These are phyloP conservation scores for Lithodes maja DNA, from an alignment of 2,888 invertebrate species.

Conservation along the genomic window DNA sequence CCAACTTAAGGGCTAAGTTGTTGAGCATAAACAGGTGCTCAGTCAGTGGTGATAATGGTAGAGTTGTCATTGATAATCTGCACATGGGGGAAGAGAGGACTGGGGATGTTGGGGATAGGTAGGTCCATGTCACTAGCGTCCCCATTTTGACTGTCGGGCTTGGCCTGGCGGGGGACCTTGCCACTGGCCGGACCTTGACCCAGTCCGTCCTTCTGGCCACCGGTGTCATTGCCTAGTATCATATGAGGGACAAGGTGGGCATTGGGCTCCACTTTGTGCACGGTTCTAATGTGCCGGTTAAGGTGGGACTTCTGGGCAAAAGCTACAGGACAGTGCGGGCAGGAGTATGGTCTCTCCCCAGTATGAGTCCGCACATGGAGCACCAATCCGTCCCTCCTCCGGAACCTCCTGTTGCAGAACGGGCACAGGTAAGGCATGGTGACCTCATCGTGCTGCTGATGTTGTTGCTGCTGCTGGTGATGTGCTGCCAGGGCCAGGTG, in stretches of 20 bases:
- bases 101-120: constrained; percentile 35
- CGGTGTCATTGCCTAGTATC: constrained; percentile 12
- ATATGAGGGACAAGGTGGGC: constrained; percentile 23
- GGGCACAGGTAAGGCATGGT: constrained; percentile 55
- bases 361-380: constrained; percentile 64
- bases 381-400: constrained; percentile 58
- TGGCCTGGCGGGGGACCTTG: constrained; percentile 19
- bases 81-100: constrained; percentile 47
- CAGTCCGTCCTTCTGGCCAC: constrained; percentile 5
- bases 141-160: constrained; percentile 30
- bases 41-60: neutral
- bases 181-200: neutral
- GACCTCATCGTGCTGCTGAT: constrained; percentile 31
- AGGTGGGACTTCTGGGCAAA: constrained; percentile 57
- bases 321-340: constrained; percentile 54
- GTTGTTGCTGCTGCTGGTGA: constrained; percentile 6
- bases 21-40: neutral
- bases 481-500: constrained; percentile 15
- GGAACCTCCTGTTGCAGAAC: constrained; percentile 61
- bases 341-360: constrained; percentile 53
- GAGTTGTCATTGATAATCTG: constrained; percentile 33
- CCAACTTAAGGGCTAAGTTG: neutral
- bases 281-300: constrained; percentile 63
- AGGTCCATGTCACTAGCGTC: constrained; percentile 39
- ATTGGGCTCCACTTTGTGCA: constrained; percentile 61